Evolutionary conservation across 2,113 vertebrate species (phyloP).

Genomic region (Cyanoramphus novaezelandiae): DNA sequence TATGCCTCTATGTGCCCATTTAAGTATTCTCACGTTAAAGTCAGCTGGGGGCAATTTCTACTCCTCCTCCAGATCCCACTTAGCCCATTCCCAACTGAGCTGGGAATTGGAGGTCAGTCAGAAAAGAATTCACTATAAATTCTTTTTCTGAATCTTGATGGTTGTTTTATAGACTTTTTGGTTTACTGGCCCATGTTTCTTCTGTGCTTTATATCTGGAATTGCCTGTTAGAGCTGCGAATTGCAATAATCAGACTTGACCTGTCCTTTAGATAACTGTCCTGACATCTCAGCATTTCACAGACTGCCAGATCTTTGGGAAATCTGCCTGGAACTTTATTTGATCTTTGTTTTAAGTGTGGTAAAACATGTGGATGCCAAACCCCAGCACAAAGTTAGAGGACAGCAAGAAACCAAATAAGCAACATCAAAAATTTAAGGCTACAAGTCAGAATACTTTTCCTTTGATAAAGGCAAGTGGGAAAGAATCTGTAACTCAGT

Average conservation of each 20-base stretch:
- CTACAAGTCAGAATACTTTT: not conserved
- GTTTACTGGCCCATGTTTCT: not conserved
- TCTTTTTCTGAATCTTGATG: not conserved
- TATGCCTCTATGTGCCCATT: not conserved
- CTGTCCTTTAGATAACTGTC: not conserved
- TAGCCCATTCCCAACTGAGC: not conserved
- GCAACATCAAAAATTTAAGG: rapidly evolving
- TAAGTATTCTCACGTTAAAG: not conserved
- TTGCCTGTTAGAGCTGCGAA: not conserved
- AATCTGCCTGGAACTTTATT: not conserved
- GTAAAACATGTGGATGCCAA: not conserved
- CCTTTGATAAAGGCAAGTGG: not conserved
- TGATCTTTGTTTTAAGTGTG: not conserved
- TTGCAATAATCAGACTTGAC: not conserved
- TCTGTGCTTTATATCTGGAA: not conserved
- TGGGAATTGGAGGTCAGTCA: not conserved
- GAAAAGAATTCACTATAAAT: not conserved
- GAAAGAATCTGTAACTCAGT: not conserved
- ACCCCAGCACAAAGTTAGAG: not conserved
- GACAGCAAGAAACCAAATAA: not conserved
- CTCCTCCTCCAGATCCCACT: not conserved
- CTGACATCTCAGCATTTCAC: not conserved
- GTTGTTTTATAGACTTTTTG: not conserved
- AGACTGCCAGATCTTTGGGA: not conserved
- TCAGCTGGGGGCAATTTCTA: not conserved